Evolutionary conservation across 2,797 vertebrate species (phyloP), one percentile per base, ranked within the genome.

Genomic region (Triplophysa bombifrons): DNA sequence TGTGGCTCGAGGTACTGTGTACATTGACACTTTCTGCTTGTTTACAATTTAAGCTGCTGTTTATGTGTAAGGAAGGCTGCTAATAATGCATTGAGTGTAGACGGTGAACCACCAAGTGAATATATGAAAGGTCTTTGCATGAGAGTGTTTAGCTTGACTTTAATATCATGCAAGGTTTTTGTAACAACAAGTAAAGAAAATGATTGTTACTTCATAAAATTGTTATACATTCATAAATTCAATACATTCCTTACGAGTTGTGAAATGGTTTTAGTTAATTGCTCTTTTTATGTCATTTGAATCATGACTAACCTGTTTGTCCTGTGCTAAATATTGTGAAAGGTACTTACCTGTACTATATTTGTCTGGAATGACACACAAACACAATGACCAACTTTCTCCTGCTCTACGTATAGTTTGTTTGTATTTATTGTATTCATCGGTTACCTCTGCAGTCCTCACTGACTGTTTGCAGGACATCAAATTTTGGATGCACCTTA

Each of bases 41-140:
- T 76, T 69, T 76, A 60, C 41, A 76, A 60, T 38, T 76, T 3
- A 60, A 60, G 65, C 25, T 48, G 11, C 55, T 67, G 22, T 22
- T 22, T 34, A 30, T 50, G 41, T 64, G 53, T 30, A 27, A 25
- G n/a, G 34, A 67, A 38, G 16, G 20, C 25, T 17, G 64, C 65
- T 66, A 55, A 75, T 19, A 27, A 41, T 20, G 17, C 2, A 14
- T 34, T 48, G 41, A 27, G 5, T 14, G 20, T n/a, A 41, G 48
- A 25, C 25, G 60, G 19, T 22, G n/a, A 17, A 75, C 64, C 30
- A 55, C 14, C 16, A 3, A 1, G 14, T 25, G 27, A 56, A 38
- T 41, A 41, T 13, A n/a, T n/a, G 14, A 55, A 19, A 55, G 17
- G 3, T 25, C 7, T n/a, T 17, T 46, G 58, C 25, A 25, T 66